These are phyloP conservation scores for Pyrocephalus nanus DNA, from an alignment of 2,797 vertebrate genomes.

Conservation along the genomic window DNA sequence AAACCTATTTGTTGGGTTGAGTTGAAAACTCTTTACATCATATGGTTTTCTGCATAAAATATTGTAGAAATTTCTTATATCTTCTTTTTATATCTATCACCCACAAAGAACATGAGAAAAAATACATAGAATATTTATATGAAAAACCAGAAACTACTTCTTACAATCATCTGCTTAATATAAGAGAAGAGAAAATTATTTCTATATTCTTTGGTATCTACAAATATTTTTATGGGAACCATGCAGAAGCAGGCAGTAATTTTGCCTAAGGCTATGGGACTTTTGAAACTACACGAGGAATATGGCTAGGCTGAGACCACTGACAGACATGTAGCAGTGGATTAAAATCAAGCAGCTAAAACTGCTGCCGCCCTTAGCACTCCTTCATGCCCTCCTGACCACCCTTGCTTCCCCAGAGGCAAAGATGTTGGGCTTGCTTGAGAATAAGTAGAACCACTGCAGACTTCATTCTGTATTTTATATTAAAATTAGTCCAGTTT, in stretches of 20 bases:
- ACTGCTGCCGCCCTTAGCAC: neutral
- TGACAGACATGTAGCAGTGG: neutral
- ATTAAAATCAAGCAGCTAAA: neutral
- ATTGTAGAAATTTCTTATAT: neutral
- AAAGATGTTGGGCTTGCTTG: neutral
- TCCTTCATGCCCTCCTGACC: neutral
- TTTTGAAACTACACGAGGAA: neutral
- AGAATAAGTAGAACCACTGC: neutral
- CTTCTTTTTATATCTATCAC: neutral
- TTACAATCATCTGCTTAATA: neutral
- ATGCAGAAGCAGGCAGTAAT: neutral
- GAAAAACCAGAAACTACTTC: no score
- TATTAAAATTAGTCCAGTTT: neutral
- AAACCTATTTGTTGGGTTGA: neutral
- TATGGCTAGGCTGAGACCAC: neutral
- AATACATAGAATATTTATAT: neutral
- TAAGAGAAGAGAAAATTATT: neutral
- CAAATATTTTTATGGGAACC: neutral
- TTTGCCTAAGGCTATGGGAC: neutral
- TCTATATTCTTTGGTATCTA: neutral
- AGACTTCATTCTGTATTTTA: neutral
- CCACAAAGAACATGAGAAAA: neutral
- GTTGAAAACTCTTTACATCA: neutral
- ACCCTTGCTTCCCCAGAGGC: neutral
- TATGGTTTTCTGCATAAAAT: neutral